A percentile compares a stretch with the other conserved stretches of the same genome.
Evolutionary conservation across 1,140 invertebrate species (phyloP).

Genomic region (Psix sp.): DNA sequence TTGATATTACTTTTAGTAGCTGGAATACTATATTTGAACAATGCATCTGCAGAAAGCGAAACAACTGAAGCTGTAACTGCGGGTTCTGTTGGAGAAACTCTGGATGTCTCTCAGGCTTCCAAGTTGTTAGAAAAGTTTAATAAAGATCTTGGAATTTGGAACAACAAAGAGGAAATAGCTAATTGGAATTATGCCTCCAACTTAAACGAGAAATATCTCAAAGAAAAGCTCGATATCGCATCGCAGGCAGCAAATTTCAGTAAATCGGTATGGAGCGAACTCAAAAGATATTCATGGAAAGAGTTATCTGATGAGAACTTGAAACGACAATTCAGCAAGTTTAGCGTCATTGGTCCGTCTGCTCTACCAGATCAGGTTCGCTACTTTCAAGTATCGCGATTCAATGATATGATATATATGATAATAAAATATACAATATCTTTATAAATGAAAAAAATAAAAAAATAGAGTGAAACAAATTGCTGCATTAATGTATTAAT

Average conservation of each 20-base stretch:
- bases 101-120: constrained; percentile 10
- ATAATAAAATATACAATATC: constrained; percentile 4
- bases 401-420: not conserved
- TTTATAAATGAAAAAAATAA: too few species aligned
- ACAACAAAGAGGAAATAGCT: constrained; percentile 78
- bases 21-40: constrained; percentile 4
- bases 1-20: constrained; percentile 7
- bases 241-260: constrained; percentile 68
- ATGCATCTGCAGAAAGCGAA: constrained; percentile 3
- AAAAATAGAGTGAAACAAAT: too few species aligned
- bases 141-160: constrained; percentile 76
- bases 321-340: constrained; percentile 81
- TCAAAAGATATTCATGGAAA: constrained; percentile 81
- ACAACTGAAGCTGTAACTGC: too few species aligned
- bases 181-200: constrained; percentile 86
- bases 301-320: constrained; percentile 79
- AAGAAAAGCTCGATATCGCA: constrained; percentile 75
- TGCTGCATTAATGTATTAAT: too few species aligned
- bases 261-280: constrained; percentile 78
- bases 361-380: constrained; percentile 82
- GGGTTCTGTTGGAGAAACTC: too few species aligned
- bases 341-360: constrained; percentile 82
- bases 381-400: constrained; percentile 1
- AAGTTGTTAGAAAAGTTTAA: constrained; percentile 19
- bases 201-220: constrained; percentile 84